Base-by-base conservation (phyloP, 2,113 vertebrate species). In the Marmota flaviventris region DNA sequence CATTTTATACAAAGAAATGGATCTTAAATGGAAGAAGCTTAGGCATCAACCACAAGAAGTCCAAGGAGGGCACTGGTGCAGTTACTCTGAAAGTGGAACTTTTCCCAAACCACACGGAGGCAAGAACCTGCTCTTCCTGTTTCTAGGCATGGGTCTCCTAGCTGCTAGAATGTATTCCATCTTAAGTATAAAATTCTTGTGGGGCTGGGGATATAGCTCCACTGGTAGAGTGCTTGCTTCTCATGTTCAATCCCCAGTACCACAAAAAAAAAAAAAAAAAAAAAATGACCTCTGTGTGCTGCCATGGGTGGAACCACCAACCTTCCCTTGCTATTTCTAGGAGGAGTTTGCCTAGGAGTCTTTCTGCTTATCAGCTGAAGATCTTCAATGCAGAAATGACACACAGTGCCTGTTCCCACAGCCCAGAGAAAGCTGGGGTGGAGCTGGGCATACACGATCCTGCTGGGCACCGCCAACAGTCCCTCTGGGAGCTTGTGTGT, bases 1-100 rank as follows among this genome's bases (percentile, higher is more conserved):
- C 42, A 61, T 78, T 91, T 96, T 88, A 37, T 34, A 12, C 69
- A 89, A 93, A 93, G 53, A 45, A 86, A 73, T 76, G 48, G 53
- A 39, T 69, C 75, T 77, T 24, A 75, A 58, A 84, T 1, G 20
- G 25, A n/a, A 91, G 85, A 85, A 27, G 63, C 51, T 61, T 56
- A 76, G 27, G 14, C 8, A 39, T 75, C 56, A 45, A 16, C 70
- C 67, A 78, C 37, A 88, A 88, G 63, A 34, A 77, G 51, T 32
- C 48, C 78, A 67, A 89, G 73, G 37, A 83, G 84, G 65, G 29
- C 34, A 58, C 25, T 58, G 67, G 16, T 84, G n/a, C 76, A 91
- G 10, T 18, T 51, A 37, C 53, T 67, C 63, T 29, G 25, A 29
- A 90, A 69, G 16, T 32, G 24, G 45, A 39, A 76, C 27, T 67